phyloP scores from a whole-genome alignment of 2,113 vertebrate genomes.

The Prolemur simus region DNA sequence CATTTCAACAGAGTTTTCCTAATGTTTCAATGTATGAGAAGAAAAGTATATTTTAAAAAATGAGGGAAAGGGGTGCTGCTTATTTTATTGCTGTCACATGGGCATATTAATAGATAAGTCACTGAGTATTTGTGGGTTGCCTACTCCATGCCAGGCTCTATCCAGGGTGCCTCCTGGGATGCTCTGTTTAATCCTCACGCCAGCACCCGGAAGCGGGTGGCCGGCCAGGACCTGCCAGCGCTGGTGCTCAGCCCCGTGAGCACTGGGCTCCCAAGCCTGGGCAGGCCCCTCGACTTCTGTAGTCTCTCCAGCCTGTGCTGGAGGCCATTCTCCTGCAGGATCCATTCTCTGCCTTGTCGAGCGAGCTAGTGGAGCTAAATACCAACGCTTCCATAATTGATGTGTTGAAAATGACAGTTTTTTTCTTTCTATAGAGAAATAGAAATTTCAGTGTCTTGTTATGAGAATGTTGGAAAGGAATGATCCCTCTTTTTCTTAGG shows the following conservation, averaged over 20 bases:
- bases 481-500: constrained; percentile 29
- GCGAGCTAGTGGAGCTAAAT: background rate
- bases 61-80: background rate
- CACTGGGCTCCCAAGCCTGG: background rate
- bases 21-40: background rate
- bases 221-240: background rate
- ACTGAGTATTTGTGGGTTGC: background rate
- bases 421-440: background rate
- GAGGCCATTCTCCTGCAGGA: background rate
- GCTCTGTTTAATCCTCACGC: background rate
- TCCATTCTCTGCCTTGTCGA: background rate
- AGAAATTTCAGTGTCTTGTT: background rate
- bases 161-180: background rate
- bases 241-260: fast-evolving
- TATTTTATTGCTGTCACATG: background rate
- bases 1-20: background rate
- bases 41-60: background rate
- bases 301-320: background rate
- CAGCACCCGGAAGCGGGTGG: background rate
- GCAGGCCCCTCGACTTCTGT: background rate
- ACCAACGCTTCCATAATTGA: constrained; percentile 2
- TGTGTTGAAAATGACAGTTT: background rate
- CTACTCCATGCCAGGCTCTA: background rate
- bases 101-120: background rate
- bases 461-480: constrained; percentile 17